Evolutionary conservation across 2,797 vertebrate species (phyloP).

Genomic region (Synanceia verrucosa): DNA sequence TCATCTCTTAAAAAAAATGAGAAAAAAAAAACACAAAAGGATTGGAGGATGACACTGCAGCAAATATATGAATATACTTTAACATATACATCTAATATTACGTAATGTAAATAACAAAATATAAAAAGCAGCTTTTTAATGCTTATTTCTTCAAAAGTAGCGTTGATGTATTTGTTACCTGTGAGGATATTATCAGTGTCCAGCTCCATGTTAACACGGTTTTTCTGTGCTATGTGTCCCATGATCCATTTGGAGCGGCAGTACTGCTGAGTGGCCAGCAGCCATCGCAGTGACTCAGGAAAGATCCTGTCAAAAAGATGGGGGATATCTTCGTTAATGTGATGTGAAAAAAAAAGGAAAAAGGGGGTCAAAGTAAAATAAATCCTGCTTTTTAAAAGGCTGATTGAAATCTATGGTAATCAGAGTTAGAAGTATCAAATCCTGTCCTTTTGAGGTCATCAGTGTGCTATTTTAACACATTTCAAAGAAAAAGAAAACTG

Average conservation of each 20-base stretch:
- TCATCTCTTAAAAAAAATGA: not conserved
- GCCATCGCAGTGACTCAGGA: slow-evolving; percentile 97
- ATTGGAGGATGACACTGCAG: not conserved
- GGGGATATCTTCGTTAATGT: slow-evolving; percentile 43
- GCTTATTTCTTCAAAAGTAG: not conserved
- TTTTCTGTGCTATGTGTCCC: slow-evolving; percentile 88
- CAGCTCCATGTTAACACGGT: slow-evolving; percentile 82
- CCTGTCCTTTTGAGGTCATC: not conserved
- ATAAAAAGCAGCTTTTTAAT: not conserved
- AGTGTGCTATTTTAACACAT: not conserved
- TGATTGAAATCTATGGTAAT: slow-evolving; percentile 3
- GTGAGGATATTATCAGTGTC: slow-evolving; percentile 89
- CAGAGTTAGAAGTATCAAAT: not conserved
- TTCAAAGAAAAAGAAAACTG: not conserved
- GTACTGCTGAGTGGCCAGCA: slow-evolving; percentile 95
- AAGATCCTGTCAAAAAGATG: slow-evolving; percentile 86
- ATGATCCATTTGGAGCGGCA: slow-evolving; percentile 90
- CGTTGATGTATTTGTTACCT: slow-evolving; percentile 74
- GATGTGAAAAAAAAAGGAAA: slow-evolving; percentile 29
- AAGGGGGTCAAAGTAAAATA: slow-evolving; percentile 3
- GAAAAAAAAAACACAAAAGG: not conserved
- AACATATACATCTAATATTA: not conserved
- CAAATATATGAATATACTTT: not conserved
- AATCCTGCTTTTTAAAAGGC: slow-evolving; percentile 4
- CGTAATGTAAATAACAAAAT: not conserved